A percentile compares a stretch with the other conserved stretches of the same genome.
Evolutionary conservation across 2,888 invertebrate genomes (phyloP).

Genomic region (Griposia aprilina): DNA sequence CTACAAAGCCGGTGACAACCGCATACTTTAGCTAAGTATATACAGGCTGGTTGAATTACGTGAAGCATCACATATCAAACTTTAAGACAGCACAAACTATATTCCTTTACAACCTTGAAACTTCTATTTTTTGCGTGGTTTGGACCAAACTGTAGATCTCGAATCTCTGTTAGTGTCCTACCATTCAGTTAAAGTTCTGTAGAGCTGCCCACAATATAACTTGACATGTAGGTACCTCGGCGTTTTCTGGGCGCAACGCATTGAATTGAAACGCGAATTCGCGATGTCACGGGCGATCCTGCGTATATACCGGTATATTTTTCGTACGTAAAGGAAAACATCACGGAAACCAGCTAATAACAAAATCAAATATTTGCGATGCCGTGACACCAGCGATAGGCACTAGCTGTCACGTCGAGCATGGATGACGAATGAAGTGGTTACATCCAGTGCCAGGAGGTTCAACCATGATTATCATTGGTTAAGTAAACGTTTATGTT

Average conservation of each 20-base stretch:
- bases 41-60: not conserved
- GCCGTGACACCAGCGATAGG: constrained; percentile 54
- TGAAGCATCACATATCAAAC: not conserved
- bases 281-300: constrained; percentile 49
- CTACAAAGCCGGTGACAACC: not conserved
- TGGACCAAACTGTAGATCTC: not conserved
- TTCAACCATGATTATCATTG: constrained; percentile 24
- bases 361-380: constrained; percentile 55
- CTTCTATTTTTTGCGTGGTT: not conserved
- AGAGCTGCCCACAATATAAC: not conserved
- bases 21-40: not conserved
- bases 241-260: not conserved
- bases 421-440: constrained; percentile 28
- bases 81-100: not conserved
- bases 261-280: constrained; percentile 19
- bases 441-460: constrained; percentile 28
- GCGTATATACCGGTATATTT: constrained; percentile 46
- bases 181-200: not conserved
- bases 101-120: not conserved
- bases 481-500: constrained; percentile 9
- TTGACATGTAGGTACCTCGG: constrained; percentile 3
- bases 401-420: constrained; percentile 51
- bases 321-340: constrained; percentile 47
- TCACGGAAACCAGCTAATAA: constrained; percentile 29
- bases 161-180: not conserved